phyloP scores from a whole-genome alignment of 53 echinoderm and acorn worm genomes.

The Luidia sarsii region DNA sequence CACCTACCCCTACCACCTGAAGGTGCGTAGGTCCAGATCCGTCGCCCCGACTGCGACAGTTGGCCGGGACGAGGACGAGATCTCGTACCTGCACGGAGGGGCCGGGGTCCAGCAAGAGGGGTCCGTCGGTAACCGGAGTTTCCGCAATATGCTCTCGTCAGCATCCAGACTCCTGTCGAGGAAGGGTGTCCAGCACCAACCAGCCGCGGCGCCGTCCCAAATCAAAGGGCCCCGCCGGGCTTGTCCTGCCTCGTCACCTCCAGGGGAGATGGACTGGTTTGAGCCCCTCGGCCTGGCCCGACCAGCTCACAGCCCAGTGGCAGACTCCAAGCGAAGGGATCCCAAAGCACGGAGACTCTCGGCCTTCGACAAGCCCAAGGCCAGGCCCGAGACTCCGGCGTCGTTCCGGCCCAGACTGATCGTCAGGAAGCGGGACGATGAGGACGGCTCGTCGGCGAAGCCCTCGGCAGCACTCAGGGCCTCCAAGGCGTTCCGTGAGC shows the following conservation, averaged over 20 bases:
- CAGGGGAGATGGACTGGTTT: slow-evolving; percentile 32
- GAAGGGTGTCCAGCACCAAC: background rate
- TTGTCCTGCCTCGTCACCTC: background rate
- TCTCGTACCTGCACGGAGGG: slow-evolving; percentile 47
- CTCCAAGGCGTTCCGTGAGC: slow-evolving; percentile 64
- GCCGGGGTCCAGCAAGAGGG: slow-evolving; percentile 40
- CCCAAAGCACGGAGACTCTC: background rate
- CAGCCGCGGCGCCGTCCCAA: no score
- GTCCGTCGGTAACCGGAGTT: slow-evolving; percentile 51
- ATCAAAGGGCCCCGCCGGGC: background rate
- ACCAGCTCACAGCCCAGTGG: background rate
- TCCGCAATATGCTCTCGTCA: slow-evolving; percentile 58
- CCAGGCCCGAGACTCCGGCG: background rate
- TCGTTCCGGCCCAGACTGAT: slow-evolving; percentile 13
- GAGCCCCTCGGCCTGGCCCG: slow-evolving; percentile 14
- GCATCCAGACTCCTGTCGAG: slow-evolving; percentile 18
- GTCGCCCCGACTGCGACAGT: no score
- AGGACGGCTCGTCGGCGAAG: background rate
- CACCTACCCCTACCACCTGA: slow-evolving; percentile 64
- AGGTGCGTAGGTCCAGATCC: slow-evolving; percentile 11
- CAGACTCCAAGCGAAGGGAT: background rate
- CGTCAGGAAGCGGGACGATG: slow-evolving; percentile 23
- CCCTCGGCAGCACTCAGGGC: slow-evolving; percentile 65
- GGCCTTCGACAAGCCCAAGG: slow-evolving; percentile 60
- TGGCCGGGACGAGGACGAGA: slow-evolving; percentile 66